Evolutionary conservation across 2,888 invertebrate genomes (phyloP), one percentile per base, ranked within the genome.

Genomic region (Drosophila setosimentum): DNA sequence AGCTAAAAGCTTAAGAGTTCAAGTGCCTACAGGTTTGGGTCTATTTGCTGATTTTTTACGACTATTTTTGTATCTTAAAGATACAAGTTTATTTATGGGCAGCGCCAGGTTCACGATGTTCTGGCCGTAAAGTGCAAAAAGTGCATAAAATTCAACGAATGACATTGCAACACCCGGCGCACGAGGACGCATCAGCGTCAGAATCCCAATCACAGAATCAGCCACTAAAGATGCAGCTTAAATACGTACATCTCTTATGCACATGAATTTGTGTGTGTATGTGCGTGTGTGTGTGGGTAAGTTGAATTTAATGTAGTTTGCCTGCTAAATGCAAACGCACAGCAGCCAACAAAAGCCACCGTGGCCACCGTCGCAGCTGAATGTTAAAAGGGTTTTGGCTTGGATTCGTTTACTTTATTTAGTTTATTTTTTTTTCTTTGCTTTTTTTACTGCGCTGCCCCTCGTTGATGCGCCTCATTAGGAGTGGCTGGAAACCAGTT

Each of bases 51-150:
- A 82, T 83, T 80, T 90, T 86, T 87, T 90, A 90, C 87, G 90
- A 89, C 89, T 84, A 29, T 63, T 76, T 89, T 84, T 71, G 82
- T 84, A 90, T 87, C 84, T 90, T 82, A 69, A 88, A 87, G 90
- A 89, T 87, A 80, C 79, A 88, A 78, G 87, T 90, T 89, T 90
- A 89, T 87, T 87, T 87, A 87, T 90, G 83, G 77, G 49, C 80
- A 79, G 73, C 76, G 69, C 68, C 66, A 77, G 60, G 78, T 78
- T 78, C 78, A 80, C 73, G 64, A 55, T 79, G 76, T 79, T 79
- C 69, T 45, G 63, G 77, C 84, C 60, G 76, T 87, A 89, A 88
- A 88, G 82, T 86, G 88, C 86, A 78, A 78, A 86, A 86, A 86
- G 84, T 86, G 89, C 83, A 88, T 86, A 88, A 86, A 86, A 88